Percentiles rank a stretch among this genome's conserved stretches.
phyloP scores from a whole-genome alignment of 2,888 invertebrate species.

The Tetranychus truncatus region DNA sequence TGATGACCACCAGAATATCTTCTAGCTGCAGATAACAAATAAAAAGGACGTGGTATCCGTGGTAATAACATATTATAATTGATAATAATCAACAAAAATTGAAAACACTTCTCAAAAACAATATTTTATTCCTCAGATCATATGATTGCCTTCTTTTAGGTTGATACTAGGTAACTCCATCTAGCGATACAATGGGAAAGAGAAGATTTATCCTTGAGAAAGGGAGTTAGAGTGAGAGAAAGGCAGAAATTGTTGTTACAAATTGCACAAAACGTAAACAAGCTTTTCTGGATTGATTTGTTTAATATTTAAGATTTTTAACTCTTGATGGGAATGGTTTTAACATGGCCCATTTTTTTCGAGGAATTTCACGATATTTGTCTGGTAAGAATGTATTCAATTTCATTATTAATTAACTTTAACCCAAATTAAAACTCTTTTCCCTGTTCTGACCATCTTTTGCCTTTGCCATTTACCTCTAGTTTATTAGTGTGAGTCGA shows the following conservation, averaged over 20 bases:
- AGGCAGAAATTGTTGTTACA: not conserved
- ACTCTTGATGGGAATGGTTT: not conserved
- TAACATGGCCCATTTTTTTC: not conserved
- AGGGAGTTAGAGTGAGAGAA: not conserved
- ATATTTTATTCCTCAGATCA: too few species aligned
- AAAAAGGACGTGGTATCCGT: not conserved
- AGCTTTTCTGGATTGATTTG: too few species aligned
- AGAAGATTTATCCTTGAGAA: not conserved
- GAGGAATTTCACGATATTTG: not conserved
- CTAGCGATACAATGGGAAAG: not conserved
- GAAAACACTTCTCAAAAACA: not conserved
- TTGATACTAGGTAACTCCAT: not conserved
- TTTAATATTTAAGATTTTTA: not conserved
- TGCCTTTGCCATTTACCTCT: not conserved
- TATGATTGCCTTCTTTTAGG: not conserved
- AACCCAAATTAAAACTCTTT: not conserved
- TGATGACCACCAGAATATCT: not conserved
- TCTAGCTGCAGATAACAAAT: not conserved
- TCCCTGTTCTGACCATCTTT: not conserved
- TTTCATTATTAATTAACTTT: not conserved
- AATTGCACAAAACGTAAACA: not conserved
- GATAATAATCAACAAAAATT: not conserved
- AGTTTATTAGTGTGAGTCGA: not conserved
- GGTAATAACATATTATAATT: not conserved
- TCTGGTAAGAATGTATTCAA: not conserved